Evolutionary conservation across 1,140 invertebrate genomes (phyloP).

Genomic region (Papilio aristodemus): DNA sequence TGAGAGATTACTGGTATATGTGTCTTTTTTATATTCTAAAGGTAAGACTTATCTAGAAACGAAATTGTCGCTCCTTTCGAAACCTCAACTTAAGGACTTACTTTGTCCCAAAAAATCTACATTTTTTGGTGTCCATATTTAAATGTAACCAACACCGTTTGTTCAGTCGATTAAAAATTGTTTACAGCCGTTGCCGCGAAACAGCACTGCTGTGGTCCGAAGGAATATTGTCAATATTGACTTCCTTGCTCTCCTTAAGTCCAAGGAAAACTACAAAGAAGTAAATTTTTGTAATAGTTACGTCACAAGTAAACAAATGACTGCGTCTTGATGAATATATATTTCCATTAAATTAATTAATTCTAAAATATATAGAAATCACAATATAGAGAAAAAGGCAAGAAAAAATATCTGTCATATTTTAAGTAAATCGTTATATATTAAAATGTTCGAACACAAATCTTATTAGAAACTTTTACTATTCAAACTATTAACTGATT

Average conservation of each 20-base stretch:
- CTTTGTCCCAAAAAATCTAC: neutral
- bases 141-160: constrained; percentile 51
- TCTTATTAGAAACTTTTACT: constrained; percentile 51
- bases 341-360: too few relatives aligned
- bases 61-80: too few relatives aligned
- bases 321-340: too few relatives aligned
- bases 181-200: constrained; percentile 41
- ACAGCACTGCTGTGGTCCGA: constrained; percentile 43
- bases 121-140: constrained; percentile 7
- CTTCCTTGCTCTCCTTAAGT: constrained; percentile 29
- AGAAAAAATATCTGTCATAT: too few relatives aligned
- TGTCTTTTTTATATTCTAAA: too few relatives aligned
- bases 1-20: too few relatives aligned
- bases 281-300: neutral
- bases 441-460: constrained; percentile 50
- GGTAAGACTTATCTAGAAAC: too few relatives aligned
- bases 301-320: neutral
- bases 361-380: too few relatives aligned
- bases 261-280: neutral
- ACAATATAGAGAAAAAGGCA: too few relatives aligned
- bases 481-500: constrained; percentile 49
- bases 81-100: neutral
- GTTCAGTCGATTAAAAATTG: constrained; percentile 53
- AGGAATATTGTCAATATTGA: constrained; percentile 53
- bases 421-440: neutral